Percentiles rank a stretch among this genome's conserved stretches.
phyloP scores from a whole-genome alignment of 2,797 vertebrate species.

The Vespertilio murinus region DNA sequence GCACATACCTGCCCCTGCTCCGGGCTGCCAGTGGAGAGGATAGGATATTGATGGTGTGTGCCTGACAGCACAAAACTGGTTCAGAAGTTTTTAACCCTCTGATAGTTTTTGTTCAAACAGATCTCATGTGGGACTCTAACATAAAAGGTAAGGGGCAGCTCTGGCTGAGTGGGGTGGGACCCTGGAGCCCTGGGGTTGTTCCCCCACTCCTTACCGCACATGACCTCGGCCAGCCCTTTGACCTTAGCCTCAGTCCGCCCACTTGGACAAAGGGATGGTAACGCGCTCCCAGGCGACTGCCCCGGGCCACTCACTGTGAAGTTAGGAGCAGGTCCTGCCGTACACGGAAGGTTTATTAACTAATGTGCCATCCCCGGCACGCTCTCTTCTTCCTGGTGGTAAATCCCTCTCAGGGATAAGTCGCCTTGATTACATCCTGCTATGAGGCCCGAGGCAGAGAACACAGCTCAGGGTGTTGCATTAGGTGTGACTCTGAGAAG shows the following conservation, averaged over 20 bases:
- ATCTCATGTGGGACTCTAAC: neutral
- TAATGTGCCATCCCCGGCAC: accelerated
- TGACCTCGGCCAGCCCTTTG: neutral
- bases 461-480: neutral
- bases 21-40: neutral
- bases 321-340: neutral
- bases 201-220: neutral
- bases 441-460: neutral
- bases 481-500: neutral
- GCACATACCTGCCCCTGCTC: neutral
- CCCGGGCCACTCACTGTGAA: neutral
- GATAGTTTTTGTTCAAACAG: neutral
- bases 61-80: neutral
- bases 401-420: neutral
- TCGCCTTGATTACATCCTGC: no score
- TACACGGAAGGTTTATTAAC: neutral
- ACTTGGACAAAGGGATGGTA: neutral
- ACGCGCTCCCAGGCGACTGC: neutral
- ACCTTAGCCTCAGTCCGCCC: neutral
- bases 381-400: neutral
- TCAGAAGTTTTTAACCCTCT: neutral
- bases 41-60: neutral
- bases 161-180: neutral
- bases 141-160: neutral
- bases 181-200: neutral